Evolutionary conservation across 2,888 invertebrate genomes (phyloP).

Genomic region (Ectropis crepuscularia): DNA sequence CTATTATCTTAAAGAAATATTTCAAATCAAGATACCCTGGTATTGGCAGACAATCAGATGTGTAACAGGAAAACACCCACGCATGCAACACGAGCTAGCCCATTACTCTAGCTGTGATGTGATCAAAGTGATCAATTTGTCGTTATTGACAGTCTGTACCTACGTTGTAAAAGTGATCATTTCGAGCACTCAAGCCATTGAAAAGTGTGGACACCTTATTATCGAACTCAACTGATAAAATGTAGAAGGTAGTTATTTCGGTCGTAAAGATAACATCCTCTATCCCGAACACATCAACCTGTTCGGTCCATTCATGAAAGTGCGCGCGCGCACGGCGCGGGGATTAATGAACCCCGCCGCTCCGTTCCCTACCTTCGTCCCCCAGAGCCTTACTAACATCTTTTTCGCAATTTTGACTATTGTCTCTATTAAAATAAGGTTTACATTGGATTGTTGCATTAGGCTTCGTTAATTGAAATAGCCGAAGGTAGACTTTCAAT

Average conservation of each 20-base stretch:
- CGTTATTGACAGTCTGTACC: too few species aligned
- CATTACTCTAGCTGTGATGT: too few species aligned
- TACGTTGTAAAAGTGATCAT: too few species aligned
- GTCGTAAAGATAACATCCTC: slow-evolving; percentile 60
- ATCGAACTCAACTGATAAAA: slow-evolving; percentile 22
- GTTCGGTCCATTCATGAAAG: slow-evolving; percentile 85
- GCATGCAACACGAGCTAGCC: too few species aligned
- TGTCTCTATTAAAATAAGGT: slow-evolving; percentile 47
- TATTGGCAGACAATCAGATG: too few species aligned
- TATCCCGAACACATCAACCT: slow-evolving; percentile 80
- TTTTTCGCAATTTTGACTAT: slow-evolving; percentile 47
- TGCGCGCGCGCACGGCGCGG: slow-evolving; percentile 84
- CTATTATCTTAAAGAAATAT: too few species aligned
- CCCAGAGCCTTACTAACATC: slow-evolving; percentile 58
- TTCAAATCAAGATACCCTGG: too few species aligned
- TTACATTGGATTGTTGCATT: slow-evolving; percentile 42
- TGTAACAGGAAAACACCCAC: too few species aligned
- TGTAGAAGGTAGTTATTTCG: slow-evolving; percentile 29
- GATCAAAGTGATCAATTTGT: too few species aligned
- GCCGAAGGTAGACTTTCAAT: slow-evolving; percentile 7
- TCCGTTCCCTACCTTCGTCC: slow-evolving; percentile 62
- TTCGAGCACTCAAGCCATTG: too few species aligned
- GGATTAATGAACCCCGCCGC: slow-evolving; percentile 81
- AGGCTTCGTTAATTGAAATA: slow-evolving; percentile 26
- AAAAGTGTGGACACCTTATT: too few species aligned